These are phyloP conservation scores for Oophaga pumilio DNA, from an alignment of 2,113 vertebrate genomes.

Conservation along the genomic window DNA sequence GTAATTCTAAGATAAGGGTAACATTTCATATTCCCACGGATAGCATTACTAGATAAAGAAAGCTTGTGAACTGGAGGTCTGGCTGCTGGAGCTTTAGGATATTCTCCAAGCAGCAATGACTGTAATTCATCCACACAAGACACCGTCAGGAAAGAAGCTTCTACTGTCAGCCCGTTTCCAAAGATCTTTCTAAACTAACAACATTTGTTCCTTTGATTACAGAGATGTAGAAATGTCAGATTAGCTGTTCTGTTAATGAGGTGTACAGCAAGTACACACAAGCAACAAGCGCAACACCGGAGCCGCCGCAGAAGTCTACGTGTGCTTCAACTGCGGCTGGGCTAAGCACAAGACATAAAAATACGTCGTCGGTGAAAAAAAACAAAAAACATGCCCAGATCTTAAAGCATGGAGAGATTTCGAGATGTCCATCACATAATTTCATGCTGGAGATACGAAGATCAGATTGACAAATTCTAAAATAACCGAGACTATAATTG, in stretches of 20 bases:
- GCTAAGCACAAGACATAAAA: not conserved
- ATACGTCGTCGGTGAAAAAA: not conserved
- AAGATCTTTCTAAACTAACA: constrained; percentile 1
- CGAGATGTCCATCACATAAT: not conserved
- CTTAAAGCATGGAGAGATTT: not conserved
- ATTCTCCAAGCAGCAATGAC: not conserved
- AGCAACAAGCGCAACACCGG: not conserved
- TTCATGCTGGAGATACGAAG: not conserved
- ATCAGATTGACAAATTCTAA: not conserved
- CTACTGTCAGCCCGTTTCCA: not conserved
- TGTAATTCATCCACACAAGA: not conserved
- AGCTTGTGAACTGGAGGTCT: not conserved
- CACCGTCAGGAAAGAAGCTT: not conserved
- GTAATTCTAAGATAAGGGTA: not conserved
- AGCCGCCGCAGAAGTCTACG: not conserved
- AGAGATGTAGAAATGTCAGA: not conserved
- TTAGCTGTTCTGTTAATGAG: constrained; percentile 19
- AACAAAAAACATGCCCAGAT: not conserved
- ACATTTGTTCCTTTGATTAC: constrained; percentile 1
- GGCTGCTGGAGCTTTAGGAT: not conserved
- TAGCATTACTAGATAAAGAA: not conserved
- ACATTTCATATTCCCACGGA: constrained; percentile 7
- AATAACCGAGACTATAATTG: too few species aligned
- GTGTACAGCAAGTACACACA: not conserved
- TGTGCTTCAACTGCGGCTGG: not conserved